These are phyloP conservation scores for Tetranychus piercei DNA, from an alignment of 2,888 invertebrate species.

Conservation along the genomic window DNA sequence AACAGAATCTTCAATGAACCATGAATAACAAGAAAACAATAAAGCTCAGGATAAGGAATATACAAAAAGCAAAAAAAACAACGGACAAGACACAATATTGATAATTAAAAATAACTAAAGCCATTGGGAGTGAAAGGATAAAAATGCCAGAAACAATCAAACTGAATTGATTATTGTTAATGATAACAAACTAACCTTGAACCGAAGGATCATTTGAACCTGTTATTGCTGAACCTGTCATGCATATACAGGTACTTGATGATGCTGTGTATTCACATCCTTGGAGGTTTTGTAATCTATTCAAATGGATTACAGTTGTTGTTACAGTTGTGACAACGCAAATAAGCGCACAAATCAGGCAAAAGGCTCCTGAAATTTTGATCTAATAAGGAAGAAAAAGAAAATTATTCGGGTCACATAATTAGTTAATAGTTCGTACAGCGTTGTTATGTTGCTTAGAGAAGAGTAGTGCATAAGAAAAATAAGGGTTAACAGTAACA, in stretches of 20 bases:
- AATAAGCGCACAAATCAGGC: slow-evolving; percentile 62
- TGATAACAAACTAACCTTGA: neutral
- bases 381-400: slow-evolving; percentile 34
- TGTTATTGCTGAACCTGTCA: slow-evolving; percentile 31
- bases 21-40: too few species aligned
- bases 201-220: neutral
- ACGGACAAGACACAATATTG: too few species aligned
- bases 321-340: slow-evolving; percentile 74
- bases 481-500: too few species aligned
- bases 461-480: slow-evolving; percentile 7
- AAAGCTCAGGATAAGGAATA: too few species aligned
- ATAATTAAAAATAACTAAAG: too few species aligned
- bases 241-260: slow-evolving; percentile 36
- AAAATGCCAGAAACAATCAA: neutral
- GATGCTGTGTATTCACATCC: slow-evolving; percentile 55
- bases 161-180: neutral
- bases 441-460: neutral
- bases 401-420: slow-evolving; percentile 1
- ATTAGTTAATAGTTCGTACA: neutral
- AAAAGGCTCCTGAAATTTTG: slow-evolving; percentile 69
- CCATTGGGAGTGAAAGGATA: too few species aligned
- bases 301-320: slow-evolving; percentile 77
- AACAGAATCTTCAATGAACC: too few species aligned
- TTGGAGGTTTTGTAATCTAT: slow-evolving; percentile 57
- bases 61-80: too few species aligned